Conservation (phyloP, 2,113 vertebrate species). For the Pseudorectes ferrugineus region DNA sequence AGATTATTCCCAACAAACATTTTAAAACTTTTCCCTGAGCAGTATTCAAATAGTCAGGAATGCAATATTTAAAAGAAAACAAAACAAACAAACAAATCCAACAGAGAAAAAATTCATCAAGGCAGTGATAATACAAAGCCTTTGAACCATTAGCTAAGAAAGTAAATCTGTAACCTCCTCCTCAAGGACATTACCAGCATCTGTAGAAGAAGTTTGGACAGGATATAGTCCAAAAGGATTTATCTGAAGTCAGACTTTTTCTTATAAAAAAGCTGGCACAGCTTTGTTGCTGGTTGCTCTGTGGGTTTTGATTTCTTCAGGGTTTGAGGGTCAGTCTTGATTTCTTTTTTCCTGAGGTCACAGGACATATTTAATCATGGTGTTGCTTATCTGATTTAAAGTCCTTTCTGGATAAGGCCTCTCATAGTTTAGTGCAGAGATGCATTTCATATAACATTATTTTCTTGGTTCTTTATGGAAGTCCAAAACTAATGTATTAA, state of each 20-base stretch:
- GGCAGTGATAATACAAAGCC: neutral
- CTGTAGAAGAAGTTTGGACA: neutral
- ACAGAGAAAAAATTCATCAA: neutral
- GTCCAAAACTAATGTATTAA: neutral
- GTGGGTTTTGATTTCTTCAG: neutral
- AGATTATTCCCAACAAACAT: neutral
- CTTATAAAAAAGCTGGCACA: neutral
- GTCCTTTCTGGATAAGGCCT: neutral
- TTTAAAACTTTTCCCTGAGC: neutral
- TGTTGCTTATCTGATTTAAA: neutral
- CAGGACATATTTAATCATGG: neutral
- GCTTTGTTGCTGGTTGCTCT: neutral
- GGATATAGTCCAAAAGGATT: neutral
- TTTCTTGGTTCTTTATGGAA: neutral
- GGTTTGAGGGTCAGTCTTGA: neutral
- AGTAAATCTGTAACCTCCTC: neutral
- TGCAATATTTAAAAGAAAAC: neutral
- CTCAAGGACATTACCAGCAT: neutral
- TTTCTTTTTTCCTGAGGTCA: neutral
- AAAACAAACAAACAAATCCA: neutral
- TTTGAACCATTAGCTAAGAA: neutral
- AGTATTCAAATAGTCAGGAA: neutral
- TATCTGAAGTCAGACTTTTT: neutral
- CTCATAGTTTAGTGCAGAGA: neutral
- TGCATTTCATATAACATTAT: neutral